Percentiles rank a stretch among this genome's conserved stretches.
Evolutionary conservation across 2,888 invertebrate genomes (phyloP).

Genomic region (Lycaena phlaeas): DNA sequence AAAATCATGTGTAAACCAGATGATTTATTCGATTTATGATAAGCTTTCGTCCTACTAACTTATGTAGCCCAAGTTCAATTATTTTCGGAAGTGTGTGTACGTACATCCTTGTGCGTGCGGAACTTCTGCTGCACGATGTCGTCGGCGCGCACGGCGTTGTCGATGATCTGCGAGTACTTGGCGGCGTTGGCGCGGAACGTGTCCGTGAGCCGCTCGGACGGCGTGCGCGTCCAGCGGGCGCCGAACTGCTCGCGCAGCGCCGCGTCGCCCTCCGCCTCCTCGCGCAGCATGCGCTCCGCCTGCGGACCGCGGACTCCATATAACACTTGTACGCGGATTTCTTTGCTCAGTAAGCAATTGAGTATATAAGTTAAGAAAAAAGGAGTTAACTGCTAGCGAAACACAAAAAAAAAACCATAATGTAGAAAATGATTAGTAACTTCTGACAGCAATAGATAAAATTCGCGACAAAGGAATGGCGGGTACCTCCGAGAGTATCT

Average conservation of each 20-base stretch:
- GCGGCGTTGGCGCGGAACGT: constrained; percentile 90
- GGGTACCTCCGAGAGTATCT: constrained; percentile 92
- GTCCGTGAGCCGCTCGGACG: constrained; percentile 90
- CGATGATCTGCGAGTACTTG: constrained; percentile 94
- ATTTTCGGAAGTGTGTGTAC: too few species aligned
- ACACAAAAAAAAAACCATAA: too few species aligned
- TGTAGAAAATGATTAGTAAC: too few species aligned
- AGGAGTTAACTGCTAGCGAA: too few species aligned
- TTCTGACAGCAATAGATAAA: too few species aligned
- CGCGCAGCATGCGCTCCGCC: constrained; percentile 87
- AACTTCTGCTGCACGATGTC: constrained; percentile 91
- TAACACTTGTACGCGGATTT: constrained; percentile 75
- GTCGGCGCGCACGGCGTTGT: constrained; percentile 89
- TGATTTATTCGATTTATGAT: too few species aligned
- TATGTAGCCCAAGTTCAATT: too few species aligned
- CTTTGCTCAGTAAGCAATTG: too few species aligned
- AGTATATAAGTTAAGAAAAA: too few species aligned
- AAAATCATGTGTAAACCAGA: too few species aligned
- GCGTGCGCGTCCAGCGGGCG: constrained; percentile 92
- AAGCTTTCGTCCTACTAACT: too few species aligned
- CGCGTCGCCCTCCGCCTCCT: constrained; percentile 93
- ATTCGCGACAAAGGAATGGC: too few species aligned
- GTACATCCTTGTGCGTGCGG: constrained; percentile 76
- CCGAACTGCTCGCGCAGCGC: constrained; percentile 92
- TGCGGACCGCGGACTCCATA: constrained; percentile 35